Conservation (phyloP, 1,140 invertebrate genomes). For the Uloborus diversus region DNA sequence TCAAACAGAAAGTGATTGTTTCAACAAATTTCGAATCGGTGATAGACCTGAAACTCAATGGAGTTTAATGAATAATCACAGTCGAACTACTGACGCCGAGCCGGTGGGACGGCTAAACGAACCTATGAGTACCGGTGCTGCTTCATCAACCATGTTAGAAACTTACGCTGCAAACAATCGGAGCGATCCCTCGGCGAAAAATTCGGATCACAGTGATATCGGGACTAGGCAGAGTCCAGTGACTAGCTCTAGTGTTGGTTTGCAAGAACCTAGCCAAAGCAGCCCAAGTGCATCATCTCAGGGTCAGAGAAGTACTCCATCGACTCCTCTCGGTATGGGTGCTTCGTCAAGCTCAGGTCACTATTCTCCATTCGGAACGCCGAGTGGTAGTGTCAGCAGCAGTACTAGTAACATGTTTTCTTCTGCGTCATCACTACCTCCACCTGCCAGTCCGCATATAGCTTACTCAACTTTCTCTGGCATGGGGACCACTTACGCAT, state of each 20-base stretch:
- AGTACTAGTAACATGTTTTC: constrained; percentile 40
- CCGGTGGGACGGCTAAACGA: constrained; percentile 67
- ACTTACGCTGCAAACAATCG: constrained; percentile 35
- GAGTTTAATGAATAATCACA: constrained; percentile 32
- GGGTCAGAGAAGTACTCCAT: constrained; percentile 46
- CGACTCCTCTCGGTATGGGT: constrained; percentile 32
- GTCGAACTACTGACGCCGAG: constrained; percentile 20
- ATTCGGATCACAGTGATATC: constrained; percentile 8
- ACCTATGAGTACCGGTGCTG: constrained; percentile 44
- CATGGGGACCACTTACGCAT: constrained; percentile 67
- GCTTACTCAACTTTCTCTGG: constrained; percentile 52
- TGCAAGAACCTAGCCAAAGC: constrained; percentile 21
- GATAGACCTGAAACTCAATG: constrained; percentile 32
- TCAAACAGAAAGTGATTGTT: constrained; percentile 23
- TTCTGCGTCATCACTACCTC: constrained; percentile 60
- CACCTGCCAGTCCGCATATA: constrained; percentile 58
- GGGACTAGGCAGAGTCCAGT: constrained; percentile 35
- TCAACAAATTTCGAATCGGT: constrained; percentile 35
- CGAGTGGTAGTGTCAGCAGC: constrained; percentile 41
- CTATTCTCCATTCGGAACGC: constrained; percentile 48
- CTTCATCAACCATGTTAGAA: constrained; percentile 56
- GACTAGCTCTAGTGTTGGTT: constrained; percentile 20
- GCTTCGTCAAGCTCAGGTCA: constrained; percentile 28
- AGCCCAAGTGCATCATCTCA: constrained; percentile 44
- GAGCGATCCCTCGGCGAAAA: constrained; percentile 45